Evolutionary conservation across 2,888 invertebrate species (phyloP), one percentile per base, ranked within the genome.

Genomic region (Heliconius charithonia): DNA sequence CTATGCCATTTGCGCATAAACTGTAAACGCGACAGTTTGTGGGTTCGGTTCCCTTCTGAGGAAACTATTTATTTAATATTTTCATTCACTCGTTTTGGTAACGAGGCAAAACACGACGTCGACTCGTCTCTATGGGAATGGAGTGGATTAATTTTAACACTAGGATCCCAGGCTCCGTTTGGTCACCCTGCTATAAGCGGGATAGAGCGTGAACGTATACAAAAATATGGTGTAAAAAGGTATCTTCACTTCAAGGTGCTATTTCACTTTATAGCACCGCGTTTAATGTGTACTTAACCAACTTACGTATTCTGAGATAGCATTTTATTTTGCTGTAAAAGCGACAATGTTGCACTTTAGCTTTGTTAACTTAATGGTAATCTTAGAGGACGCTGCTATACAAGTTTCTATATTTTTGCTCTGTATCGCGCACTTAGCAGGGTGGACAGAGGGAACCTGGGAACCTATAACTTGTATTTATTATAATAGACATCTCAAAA

Each of bases 281-380:
- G 19, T 56, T 71, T 71, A n/a, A 71, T 71, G 71, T 45, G 71
- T 51, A 56, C 51, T 56, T 51, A 71, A 71, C 67, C 41, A 41
- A 69, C 67, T 69, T 69, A 67, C 37, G 4, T 67, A 37, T 67
- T n/a, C 41, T 6, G 41, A 71, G 71, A 27, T 71, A 56, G 51
- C 27, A 71, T 70, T 67, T 67, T 37, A 32, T n/a, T 67, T 67
- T 67, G 45, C 70, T 45, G 70, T 70, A 19, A 70, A 70, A 51
- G 27, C 45, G 27, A 71, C 71, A 22, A n/a, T 71, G 71, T 71
- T 51, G 51, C 69, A 41, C 45, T 51, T 71, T 29, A 51, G 51
- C 45, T 29, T 51, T 29, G 22, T 51, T 71, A 51, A 19, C 16
- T 27, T 70, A 45, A 45, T 51, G 27, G 10, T 51, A 45, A 56